A percentile compares a stretch with the other conserved stretches of the same genome.
Evolutionary conservation across 1,140 invertebrate genomes (phyloP).

Genomic region (Aethina tumida): DNA sequence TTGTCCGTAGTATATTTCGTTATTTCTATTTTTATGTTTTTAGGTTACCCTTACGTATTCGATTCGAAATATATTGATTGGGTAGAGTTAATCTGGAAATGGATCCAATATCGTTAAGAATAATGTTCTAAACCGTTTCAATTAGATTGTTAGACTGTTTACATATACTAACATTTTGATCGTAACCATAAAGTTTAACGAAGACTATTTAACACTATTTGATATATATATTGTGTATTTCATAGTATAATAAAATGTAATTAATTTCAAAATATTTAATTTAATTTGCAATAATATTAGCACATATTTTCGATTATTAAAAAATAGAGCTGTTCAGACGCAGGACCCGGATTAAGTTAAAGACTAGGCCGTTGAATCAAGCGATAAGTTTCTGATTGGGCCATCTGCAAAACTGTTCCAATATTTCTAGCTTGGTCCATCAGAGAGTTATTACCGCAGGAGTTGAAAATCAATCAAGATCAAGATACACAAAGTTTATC

Average conservation of each 20-base stretch:
- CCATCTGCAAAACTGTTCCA: conserved; percentile 19
- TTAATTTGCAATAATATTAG: background rate
- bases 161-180: too few species aligned
- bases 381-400: conserved; percentile 20
- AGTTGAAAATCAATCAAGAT: conserved; percentile 29
- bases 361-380: conserved; percentile 11
- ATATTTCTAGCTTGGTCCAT: conserved; percentile 21
- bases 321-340: background rate
- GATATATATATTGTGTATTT: background rate
- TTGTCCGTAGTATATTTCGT: too few species aligned
- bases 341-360: too few species aligned
- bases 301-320: background rate
- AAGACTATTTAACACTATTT: too few species aligned
- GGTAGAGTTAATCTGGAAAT: too few species aligned
- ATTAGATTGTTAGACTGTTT: too few species aligned
- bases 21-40: too few species aligned
- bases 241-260: background rate
- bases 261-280: background rate
- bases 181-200: too few species aligned
- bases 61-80: too few species aligned
- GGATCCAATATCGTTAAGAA: too few species aligned
- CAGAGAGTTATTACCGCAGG: conserved; percentile 23
- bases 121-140: too few species aligned
- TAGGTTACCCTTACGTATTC: too few species aligned
- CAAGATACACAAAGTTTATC: conserved; percentile 21